Percentiles rank a stretch among this genome's conserved stretches.
Conservation (phyloP, 2,888 invertebrate species). For the Xylocampa areola region DNA sequence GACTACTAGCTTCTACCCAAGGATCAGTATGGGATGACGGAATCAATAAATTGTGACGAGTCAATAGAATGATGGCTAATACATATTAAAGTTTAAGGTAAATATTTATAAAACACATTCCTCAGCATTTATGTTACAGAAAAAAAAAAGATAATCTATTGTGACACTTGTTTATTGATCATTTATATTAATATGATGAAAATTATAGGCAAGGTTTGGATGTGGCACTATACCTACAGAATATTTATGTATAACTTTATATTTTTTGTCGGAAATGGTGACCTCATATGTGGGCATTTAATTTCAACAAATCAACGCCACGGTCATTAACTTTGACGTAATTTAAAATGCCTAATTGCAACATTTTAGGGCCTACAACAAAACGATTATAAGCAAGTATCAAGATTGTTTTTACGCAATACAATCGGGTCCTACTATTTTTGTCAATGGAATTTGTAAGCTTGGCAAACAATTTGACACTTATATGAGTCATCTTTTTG, state of each 20-base stretch:
- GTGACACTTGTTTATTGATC: conserved; percentile 7
- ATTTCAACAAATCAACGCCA: conserved; percentile 41
- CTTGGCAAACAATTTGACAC: conserved; percentile 33
- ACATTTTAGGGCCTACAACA: conserved; percentile 39
- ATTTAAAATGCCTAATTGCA: conserved; percentile 39
- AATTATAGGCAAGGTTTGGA: conserved; percentile 8
- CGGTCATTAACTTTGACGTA: conserved; percentile 49
- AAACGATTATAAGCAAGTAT: conserved; percentile 21
- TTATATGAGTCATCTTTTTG: conserved; percentile 18
- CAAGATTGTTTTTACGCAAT: conserved; percentile 12
- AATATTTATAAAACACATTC: conserved; percentile 20
- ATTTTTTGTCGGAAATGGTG: conserved; percentile 34
- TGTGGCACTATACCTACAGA: too few relatives aligned
- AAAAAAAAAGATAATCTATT: too few relatives aligned
- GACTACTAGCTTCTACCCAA: conserved; percentile 45
- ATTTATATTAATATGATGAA: conserved; percentile 32
- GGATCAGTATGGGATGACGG: conserved; percentile 24
- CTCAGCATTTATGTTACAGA: not conserved
- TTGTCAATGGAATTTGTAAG: conserved; percentile 3
- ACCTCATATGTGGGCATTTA: conserved; percentile 37
- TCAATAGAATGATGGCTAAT: not conserved
- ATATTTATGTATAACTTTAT: conserved; percentile 22
- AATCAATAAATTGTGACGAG: not conserved
- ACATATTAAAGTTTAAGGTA: too few relatives aligned
- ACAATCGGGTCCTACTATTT: conserved; percentile 16